Evolutionary conservation across 2,888 invertebrate species (phyloP).

Genomic region (Omphaloscelis lunosa): DNA sequence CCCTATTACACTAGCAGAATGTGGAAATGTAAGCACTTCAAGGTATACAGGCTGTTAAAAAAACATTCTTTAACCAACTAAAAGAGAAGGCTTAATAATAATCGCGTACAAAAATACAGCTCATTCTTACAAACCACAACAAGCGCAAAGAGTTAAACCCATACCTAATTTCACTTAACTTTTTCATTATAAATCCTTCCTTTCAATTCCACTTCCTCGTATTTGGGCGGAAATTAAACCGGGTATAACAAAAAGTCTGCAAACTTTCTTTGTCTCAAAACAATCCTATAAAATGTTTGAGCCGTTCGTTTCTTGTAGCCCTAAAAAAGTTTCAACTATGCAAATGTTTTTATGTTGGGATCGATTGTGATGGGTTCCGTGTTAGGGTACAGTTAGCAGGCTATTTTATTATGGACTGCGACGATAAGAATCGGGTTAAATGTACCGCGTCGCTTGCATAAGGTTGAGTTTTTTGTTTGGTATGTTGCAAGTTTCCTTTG

Average conservation of each 20-base stretch:
- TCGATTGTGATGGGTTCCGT: conserved; percentile 78
- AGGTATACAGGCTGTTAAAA: not conserved
- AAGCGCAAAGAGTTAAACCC: conserved; percentile 60
- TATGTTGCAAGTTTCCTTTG: conserved; percentile 18
- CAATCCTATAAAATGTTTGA: conserved; percentile 54
- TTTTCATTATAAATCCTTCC: conserved; percentile 67
- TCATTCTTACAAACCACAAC: conserved; percentile 45
- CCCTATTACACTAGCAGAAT: not conserved
- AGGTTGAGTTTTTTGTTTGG: conserved; percentile 26
- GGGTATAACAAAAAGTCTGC: conserved; percentile 56
- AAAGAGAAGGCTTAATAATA: conserved; percentile 36
- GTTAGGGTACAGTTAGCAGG: conserved; percentile 75
- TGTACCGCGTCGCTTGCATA: conserved; percentile 45
- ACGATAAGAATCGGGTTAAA: conserved; percentile 72
- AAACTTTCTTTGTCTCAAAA: conserved; percentile 63
- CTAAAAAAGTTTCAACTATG: conserved; percentile 70
- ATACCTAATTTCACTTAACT: conserved; percentile 66
- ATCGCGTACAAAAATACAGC: conserved; percentile 21
- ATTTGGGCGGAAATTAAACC: conserved; percentile 66
- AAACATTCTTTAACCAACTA: conserved; percentile 12
- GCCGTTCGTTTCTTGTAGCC: conserved; percentile 53
- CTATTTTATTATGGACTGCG: conserved; percentile 76
- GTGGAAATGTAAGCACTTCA: no score
- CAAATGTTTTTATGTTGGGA: conserved; percentile 74
- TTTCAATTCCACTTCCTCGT: conserved; percentile 59